A percentile compares a stretch with the other conserved stretches of the same genome.
phyloP scores from a whole-genome alignment of 2,113 vertebrate species.

The Panurus biarmicus region DNA sequence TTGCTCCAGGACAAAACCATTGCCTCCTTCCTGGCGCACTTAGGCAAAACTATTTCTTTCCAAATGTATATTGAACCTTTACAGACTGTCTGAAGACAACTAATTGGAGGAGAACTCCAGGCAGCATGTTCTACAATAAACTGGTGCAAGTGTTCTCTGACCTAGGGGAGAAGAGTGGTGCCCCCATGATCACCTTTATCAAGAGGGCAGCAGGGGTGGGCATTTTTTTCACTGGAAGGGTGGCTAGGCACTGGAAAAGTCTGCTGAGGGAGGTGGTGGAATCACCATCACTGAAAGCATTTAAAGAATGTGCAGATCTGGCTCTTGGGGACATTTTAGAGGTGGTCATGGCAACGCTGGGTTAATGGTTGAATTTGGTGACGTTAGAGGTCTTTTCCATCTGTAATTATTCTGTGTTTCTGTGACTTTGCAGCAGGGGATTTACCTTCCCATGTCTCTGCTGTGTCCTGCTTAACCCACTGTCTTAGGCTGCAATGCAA shows the following conservation, averaged over 20 bases:
- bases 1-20: background rate
- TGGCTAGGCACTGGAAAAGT: background rate
- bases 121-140: background rate
- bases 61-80: background rate
- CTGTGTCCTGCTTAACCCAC: background rate
- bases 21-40: background rate
- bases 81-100: background rate
- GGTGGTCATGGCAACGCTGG: background rate
- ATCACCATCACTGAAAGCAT: background rate
- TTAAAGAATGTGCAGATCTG: background rate
- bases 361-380: background rate
- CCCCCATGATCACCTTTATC: background rate
- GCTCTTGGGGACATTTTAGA: rapidly evolving
- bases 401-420: rapidly evolving
- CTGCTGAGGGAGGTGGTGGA: background rate
- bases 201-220: rapidly evolving
- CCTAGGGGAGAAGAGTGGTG: rapidly evolving
- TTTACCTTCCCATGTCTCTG: background rate
- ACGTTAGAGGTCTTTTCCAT: background rate
- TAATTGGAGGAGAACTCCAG: background rate
- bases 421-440: background rate
- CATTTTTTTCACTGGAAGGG: background rate
- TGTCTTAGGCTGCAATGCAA: too few species aligned
- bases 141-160: background rate
- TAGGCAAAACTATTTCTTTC: background rate